Conservation (phyloP, 2,113 vertebrate genomes). For the Nicator chloris region DNA sequence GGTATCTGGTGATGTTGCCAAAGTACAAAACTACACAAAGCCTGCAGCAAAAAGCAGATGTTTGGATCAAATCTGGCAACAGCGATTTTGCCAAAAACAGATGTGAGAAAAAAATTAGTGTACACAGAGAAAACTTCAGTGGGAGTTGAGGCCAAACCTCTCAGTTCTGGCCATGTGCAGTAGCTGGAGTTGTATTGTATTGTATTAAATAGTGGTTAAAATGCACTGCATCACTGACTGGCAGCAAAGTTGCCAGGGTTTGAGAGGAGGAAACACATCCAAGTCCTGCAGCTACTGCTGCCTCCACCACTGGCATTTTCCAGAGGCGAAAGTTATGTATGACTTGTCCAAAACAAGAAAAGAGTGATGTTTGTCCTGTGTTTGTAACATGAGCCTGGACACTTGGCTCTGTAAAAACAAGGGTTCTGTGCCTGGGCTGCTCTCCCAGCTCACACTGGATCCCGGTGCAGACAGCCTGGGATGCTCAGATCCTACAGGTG, state of each 20-base stretch:
- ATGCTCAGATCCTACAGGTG: background rate
- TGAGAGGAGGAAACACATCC: background rate
- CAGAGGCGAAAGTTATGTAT: background rate
- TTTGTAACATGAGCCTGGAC: background rate
- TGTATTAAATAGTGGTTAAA: background rate
- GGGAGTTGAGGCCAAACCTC: background rate
- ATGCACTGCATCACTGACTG: background rate
- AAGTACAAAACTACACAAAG: background rate
- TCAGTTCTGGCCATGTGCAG: background rate
- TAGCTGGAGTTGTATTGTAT: background rate
- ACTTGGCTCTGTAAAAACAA: background rate
- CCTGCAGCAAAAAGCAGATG: background rate
- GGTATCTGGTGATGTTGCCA: background rate
- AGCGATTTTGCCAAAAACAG: background rate
- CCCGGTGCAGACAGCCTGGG: background rate
- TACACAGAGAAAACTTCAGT: background rate
- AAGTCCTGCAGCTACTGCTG: background rate
- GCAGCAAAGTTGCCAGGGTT: background rate
- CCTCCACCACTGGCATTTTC: background rate
- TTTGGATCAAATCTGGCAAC: background rate
- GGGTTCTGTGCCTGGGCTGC: background rate
- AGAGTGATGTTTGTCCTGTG: background rate
- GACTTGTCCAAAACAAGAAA: background rate
- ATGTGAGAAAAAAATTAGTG: background rate
- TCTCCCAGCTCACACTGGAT: background rate